Evolutionary conservation across 2,113 vertebrate species (phyloP).

Genomic region (Tachysurus vachellii): DNA sequence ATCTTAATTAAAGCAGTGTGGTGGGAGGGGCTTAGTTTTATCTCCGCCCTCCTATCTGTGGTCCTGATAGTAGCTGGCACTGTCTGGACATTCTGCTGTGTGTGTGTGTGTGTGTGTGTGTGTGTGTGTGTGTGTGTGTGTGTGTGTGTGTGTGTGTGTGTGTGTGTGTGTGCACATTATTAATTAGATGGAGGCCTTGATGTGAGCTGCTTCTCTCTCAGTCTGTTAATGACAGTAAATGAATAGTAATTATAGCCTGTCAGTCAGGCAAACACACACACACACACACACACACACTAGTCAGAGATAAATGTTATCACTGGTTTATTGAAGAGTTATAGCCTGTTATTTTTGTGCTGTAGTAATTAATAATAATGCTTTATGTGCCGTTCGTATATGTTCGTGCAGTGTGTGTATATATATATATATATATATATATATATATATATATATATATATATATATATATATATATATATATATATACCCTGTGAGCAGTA

Average conservation of each 20-base stretch:
- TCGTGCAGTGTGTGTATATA: neutral
- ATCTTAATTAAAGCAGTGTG: neutral
- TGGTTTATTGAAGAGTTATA: neutral
- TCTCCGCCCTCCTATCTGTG: neutral
- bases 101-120: neutral
- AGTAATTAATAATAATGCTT: neutral
- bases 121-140: conserved; percentile 1
- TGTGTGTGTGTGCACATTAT: conserved; percentile 54
- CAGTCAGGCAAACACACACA: conserved; percentile 34
- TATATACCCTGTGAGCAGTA: neutral
- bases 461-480: neutral
- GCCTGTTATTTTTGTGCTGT: neutral
- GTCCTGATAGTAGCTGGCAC: neutral
- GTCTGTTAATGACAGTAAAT: conserved; percentile 54
- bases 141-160: conserved; percentile 58
- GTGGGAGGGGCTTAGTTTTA: neutral
- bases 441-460: neutral
- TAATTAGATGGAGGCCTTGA: conserved; percentile 31
- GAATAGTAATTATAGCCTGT: conserved; percentile 45
- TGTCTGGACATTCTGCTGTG: conserved; percentile 44
- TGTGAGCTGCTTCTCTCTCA: conserved; percentile 38
- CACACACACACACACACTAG: conserved; percentile 24
- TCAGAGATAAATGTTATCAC: neutral
- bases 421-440: neutral
- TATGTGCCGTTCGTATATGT: neutral